Evolutionary conservation across 2,888 invertebrate species (phyloP).

Genomic region (Napeogenes sylphis): DNA sequence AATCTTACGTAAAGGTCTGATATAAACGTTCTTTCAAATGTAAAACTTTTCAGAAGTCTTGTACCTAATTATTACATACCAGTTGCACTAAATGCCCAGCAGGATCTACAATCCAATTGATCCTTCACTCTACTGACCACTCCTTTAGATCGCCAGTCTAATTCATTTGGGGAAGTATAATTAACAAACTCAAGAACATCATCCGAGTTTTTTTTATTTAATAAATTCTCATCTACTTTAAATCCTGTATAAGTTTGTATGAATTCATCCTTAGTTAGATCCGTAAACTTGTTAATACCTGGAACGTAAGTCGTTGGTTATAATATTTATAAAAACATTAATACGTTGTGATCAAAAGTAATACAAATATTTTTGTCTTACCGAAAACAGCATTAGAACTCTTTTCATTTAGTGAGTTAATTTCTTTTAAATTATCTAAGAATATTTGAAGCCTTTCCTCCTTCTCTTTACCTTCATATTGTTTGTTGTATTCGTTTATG

Average conservation of each 20-base stretch:
- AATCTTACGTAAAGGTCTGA: too few relatives aligned
- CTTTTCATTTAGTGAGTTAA: conserved; percentile 25
- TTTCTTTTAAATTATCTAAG: conserved; percentile 21
- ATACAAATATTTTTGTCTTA: conserved; percentile 10
- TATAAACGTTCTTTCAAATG: too few relatives aligned
- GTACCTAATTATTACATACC: neutral
- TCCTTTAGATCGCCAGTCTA: conserved; percentile 85
- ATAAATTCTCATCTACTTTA: neutral
- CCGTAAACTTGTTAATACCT: conserved; percentile 27
- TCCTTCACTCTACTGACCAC: conserved; percentile 88
- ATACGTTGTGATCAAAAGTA: too few relatives aligned
- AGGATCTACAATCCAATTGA: conserved; percentile 83
- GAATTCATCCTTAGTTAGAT: conserved; percentile 31
- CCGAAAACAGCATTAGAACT: conserved; percentile 23
- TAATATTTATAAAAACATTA: too few relatives aligned
- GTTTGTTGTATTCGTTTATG: conserved; percentile 8
- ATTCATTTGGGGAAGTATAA: conserved; percentile 26
- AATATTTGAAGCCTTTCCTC: conserved; percentile 78
- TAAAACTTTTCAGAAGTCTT: too few relatives aligned
- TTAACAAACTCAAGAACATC: neutral
- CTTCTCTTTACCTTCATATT: conserved; percentile 79
- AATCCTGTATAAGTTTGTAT: conserved; percentile 13
- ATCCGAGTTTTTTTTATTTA: neutral
- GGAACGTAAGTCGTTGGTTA: too few relatives aligned
- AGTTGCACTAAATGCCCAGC: neutral